Base-by-base conservation (phyloP, 1,140 invertebrate genomes). In the Drosophila repleta region DNA sequence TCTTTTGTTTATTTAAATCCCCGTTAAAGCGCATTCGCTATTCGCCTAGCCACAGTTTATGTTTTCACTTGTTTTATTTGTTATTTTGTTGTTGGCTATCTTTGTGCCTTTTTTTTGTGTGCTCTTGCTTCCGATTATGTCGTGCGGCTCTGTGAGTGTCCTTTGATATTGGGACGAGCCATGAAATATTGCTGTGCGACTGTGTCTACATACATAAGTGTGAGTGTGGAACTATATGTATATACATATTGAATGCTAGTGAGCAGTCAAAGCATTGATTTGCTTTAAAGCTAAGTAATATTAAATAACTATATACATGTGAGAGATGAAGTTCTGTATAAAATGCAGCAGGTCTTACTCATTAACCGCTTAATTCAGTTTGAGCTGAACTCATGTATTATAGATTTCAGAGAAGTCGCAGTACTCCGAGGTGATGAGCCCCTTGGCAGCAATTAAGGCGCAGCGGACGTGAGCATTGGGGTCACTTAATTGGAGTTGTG, bases 141-240 rank as follows among this genome's bases (percentile, higher is more conserved):
- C 56, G 60, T 48, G 51, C 56, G 37, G 29, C 24, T 51, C 70
- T 65, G 26, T 20, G 64, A 67, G 32, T 61, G 58, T 74, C 60
- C 60, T 70, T 74, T 74, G 63, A 63, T 70, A 66, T 67, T 61
- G 52, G 64, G 48, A 13, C 65, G 76, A 60, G 64, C 49, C 79
- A 76, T 87, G 75, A 88, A 87, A 88, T 87, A 87, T 88, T 88
- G 67, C 11, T 35, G 32, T 35, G 49, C 2, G 21, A 21, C 15
- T 62, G 15, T 48, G 20, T 29, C 21, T 51, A 29, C 7, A 29
- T 29, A 29, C 7, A 6, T 8, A 29, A 26, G 8, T 45, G 24
- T 45, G 13, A 39, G 39, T 52, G 20, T 29, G 26, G 24, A 32
- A 21, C 43, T 18, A 26, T 63, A 3, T 61, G 26, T 4, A 4